Evolutionary conservation across 30 jellyfish, hydroid and myxozoan genomes (phyloP).

Genomic region (Hydractinia symbiolongicarpus): DNA sequence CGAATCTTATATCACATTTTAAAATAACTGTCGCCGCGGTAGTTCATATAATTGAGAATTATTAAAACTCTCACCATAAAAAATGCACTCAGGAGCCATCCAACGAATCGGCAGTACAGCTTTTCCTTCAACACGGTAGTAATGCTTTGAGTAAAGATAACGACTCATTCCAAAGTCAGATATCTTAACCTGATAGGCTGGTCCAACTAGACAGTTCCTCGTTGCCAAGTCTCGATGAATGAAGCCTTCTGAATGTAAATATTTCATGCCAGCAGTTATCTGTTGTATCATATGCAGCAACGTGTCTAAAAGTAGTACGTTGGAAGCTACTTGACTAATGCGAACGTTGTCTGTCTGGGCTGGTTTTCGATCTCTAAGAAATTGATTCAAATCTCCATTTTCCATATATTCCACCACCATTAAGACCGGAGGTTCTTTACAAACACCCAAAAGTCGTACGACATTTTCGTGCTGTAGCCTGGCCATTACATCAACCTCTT

Average conservation of each 20-base stretch:
- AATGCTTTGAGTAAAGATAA: constrained; percentile 61
- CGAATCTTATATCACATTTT: no score
- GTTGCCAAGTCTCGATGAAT: constrained; percentile 92
- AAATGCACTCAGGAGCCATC: constrained; percentile 95
- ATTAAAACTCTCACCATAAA: constrained; percentile 50
- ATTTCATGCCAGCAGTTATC: constrained; percentile 77
- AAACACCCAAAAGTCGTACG: constrained; percentile 73
- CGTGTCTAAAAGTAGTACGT: constrained; percentile 39
- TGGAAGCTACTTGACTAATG: constrained; percentile 40
- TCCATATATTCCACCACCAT: constrained; percentile 93
- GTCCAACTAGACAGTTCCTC: constrained; percentile 87
- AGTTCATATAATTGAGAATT: no score
- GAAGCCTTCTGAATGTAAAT: constrained; percentile 64
- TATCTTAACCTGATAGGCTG: constrained; percentile 73
- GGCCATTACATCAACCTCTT: constrained; percentile 79
- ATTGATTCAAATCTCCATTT: constrained; percentile 86
- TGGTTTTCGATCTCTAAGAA: constrained; percentile 35
- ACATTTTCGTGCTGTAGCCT: constrained; percentile 69
- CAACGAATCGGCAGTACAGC: constrained; percentile 86
- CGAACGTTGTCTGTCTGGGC: constrained; percentile 45
- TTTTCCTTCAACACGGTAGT: constrained; percentile 83
- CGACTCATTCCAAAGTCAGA: constrained; percentile 90
- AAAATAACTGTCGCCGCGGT: no score
- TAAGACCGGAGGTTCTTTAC: constrained; percentile 60
- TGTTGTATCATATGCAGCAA: constrained; percentile 62